Evolutionary conservation across 2,113 vertebrate genomes (phyloP).

Genomic region (Hipposideros armiger): DNA sequence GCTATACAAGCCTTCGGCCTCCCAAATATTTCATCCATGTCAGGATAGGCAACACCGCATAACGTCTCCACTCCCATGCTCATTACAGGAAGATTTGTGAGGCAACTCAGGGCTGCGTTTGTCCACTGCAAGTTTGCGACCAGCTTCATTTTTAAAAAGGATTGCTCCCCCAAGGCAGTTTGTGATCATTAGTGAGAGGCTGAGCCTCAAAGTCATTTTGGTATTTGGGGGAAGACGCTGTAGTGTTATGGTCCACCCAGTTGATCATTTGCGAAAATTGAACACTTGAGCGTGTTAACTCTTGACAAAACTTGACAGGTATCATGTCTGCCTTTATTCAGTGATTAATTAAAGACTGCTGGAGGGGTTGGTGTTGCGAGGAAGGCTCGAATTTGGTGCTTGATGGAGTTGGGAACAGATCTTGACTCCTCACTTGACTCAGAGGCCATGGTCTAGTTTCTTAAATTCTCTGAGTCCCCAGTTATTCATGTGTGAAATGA

Average conservation of each 20-base stretch:
- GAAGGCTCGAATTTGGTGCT: not conserved
- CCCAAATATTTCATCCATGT: not conserved
- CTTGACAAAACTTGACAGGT: conserved; percentile 50
- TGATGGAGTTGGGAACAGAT: not conserved
- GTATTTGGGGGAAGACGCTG: not conserved
- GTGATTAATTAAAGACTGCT: conserved; percentile 68
- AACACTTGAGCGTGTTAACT: conserved; percentile 35
- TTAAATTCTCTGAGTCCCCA: conserved; percentile 54
- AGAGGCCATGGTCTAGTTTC: conserved; percentile 22
- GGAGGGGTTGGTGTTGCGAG: not conserved
- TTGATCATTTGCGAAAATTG: conserved; percentile 45
- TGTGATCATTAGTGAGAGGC: conserved; percentile 40
- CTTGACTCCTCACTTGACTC: not conserved
- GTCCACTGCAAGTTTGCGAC: conserved; percentile 20
- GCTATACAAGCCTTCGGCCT: not conserved
- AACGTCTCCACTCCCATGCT: not conserved
- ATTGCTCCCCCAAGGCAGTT: conserved; percentile 58
- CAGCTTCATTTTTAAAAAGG: conserved; percentile 65
- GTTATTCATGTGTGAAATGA: conserved; percentile 30
- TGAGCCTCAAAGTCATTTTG: not conserved
- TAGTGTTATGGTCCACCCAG: not conserved
- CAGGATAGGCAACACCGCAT: accelerated
- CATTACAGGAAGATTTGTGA: conserved; percentile 64
- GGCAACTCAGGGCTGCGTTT: not conserved
- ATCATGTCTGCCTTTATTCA: conserved; percentile 30